Conservation (phyloP, 2,797 vertebrate species). For the Malurus leucopterus region DNA sequence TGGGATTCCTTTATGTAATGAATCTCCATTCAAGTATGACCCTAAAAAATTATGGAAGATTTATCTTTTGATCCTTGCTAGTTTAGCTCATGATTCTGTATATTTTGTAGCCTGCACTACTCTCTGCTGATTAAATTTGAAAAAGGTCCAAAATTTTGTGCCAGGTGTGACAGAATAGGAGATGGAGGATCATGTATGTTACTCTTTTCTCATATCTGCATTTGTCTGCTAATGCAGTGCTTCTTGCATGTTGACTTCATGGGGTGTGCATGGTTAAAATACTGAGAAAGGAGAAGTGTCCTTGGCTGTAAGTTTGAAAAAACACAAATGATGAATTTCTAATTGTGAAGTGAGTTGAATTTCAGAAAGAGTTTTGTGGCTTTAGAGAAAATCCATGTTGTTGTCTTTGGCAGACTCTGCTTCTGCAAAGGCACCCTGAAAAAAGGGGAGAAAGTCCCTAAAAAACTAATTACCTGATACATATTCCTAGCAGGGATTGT, state of each 20-base stretch:
- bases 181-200: background rate
- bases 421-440: slow-evolving; percentile 6
- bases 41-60: background rate
- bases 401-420: background rate
- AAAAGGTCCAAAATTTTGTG: background rate
- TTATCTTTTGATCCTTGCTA: background rate
- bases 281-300: background rate
- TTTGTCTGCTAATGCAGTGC: background rate
- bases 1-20: background rate
- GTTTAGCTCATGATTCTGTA: background rate
- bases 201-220: background rate
- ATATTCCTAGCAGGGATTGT: background rate
- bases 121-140: background rate
- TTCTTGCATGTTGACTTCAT: background rate
- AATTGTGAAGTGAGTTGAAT: background rate
- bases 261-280: background rate
- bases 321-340: background rate
- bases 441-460: background rate
- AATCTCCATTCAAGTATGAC: background rate
- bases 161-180: background rate
- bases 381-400: slow-evolving; percentile 26
- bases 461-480: slow-evolving; percentile 8
- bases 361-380: background rate
- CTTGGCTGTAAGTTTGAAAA: background rate
- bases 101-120: background rate